These are phyloP conservation scores for Ailurus styani DNA, from an alignment of 2,113 vertebrate species.

Conservation along the genomic window DNA sequence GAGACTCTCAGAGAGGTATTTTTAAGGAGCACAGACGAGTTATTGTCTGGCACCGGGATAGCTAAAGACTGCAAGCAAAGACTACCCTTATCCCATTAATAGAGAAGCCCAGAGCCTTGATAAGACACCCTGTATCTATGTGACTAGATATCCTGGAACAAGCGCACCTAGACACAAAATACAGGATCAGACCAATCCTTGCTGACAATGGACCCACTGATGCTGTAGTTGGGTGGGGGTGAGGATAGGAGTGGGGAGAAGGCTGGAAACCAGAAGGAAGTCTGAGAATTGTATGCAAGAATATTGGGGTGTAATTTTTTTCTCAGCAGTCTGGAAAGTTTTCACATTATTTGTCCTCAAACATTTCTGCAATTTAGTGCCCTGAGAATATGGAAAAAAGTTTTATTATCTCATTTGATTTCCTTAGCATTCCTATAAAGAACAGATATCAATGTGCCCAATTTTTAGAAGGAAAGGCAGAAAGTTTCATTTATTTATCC, in stretches of 20 bases:
- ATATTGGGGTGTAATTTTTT: background rate
- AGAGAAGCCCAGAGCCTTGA: background rate
- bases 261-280: background rate
- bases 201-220: background rate
- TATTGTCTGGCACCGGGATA: background rate
- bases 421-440: background rate
- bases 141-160: background rate
- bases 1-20: background rate
- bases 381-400: background rate
- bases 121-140: background rate
- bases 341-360: background rate
- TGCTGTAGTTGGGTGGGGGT: background rate
- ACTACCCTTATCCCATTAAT: background rate
- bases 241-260: background rate
- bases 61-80: background rate
- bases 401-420: background rate
- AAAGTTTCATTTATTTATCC: background rate
- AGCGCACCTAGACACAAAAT: background rate
- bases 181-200: background rate
- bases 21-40: conserved; percentile 29
- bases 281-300: background rate
- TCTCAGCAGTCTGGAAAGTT: background rate
- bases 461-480: background rate
- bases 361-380: background rate
- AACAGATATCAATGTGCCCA: background rate